Conservation (phyloP, 1,140 invertebrate species). For the Drosophila tristis region DNA sequence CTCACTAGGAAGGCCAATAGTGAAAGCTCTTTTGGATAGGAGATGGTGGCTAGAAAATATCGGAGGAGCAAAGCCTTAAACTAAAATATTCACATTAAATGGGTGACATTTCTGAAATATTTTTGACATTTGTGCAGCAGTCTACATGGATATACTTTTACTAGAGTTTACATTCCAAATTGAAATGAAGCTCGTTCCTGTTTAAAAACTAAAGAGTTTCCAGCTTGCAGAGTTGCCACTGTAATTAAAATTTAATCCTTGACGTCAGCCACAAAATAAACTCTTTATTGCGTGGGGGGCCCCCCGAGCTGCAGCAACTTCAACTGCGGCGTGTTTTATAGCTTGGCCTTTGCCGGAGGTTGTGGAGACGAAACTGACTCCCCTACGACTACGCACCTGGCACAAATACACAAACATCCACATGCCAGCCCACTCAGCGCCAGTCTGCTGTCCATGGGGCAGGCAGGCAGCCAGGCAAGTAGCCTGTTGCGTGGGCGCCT, state of each 20-base stretch:
- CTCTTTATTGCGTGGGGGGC: constrained; percentile 21
- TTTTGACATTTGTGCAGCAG: too few relatives aligned
- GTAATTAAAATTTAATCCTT: constrained; percentile 37
- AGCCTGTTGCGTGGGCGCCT: constrained; percentile 68
- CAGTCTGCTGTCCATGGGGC: background rate
- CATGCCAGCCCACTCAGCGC: constrained; percentile 5
- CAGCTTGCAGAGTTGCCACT: background rate
- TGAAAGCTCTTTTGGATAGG: too few relatives aligned
- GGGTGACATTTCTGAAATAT: too few relatives aligned
- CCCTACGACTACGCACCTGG: constrained; percentile 14
- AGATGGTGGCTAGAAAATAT: too few relatives aligned
- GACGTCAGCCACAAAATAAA: constrained; percentile 28
- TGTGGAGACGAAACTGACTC: background rate
- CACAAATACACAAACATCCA: background rate
- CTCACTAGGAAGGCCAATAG: too few relatives aligned
- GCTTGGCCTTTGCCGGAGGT: constrained; percentile 11
- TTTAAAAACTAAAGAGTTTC: too few relatives aligned
- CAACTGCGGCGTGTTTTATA: background rate
- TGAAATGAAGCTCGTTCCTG: too few relatives aligned
- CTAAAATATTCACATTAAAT: too few relatives aligned
- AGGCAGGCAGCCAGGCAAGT: background rate
- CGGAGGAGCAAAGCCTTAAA: too few relatives aligned
- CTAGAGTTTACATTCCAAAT: too few relatives aligned
- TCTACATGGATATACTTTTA: too few relatives aligned
- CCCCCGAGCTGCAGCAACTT: constrained; percentile 23